Base-by-base conservation (phyloP, 2,113 vertebrate species). In the Murina feae region DNA sequence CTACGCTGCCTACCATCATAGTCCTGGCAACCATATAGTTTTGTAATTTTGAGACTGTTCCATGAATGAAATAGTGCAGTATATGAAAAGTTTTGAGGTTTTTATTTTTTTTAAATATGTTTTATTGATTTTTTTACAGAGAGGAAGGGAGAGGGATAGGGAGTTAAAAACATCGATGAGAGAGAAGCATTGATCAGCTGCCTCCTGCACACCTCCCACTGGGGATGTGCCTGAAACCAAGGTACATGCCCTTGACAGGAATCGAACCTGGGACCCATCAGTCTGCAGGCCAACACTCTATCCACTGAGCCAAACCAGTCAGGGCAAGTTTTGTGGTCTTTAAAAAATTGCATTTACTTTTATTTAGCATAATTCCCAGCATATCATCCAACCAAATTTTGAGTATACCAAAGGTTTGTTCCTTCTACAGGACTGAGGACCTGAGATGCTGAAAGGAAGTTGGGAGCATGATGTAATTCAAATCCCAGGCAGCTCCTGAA, bases 401-500 rank as follows among this genome's bases (percentile, higher is more conserved):
- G n/a, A 72, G 23, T 35, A 78, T 37, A 66, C 0, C 74, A 92
- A 86, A 39, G 63, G 17, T 44, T 68, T 28, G 0, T 55, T 86
- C 9, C 4, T 82, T 85, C 6, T 68, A 69, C 47, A 44, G 35
- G 25, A 82, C 35, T 44, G 35, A 25, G 55, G 21, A 95, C 32
- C 51, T 92, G 21, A n/a, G 49, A 85, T 93, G 16, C 37, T 93
- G 89, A 95, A 35, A 80, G 71, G 13, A 63, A 85, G 60, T 20
- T 93, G 60, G 83, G 92, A 72, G 55, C 90, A 93, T 95, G 58
- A 75, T 17, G 25, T 17, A 74, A 14, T n/a, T 95, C 37, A 94
- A 91, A 81, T 81, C 47, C 4, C 93, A 95, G 53, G 18, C 92
- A 97, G 51, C 66, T 93, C 25, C 20, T 74, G 58, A 85, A 96